Percentiles rank a stretch among this genome's conserved stretches.
phyloP scores from a whole-genome alignment of 2,888 invertebrate genomes.

The Drosophila meridionalis region DNA sequence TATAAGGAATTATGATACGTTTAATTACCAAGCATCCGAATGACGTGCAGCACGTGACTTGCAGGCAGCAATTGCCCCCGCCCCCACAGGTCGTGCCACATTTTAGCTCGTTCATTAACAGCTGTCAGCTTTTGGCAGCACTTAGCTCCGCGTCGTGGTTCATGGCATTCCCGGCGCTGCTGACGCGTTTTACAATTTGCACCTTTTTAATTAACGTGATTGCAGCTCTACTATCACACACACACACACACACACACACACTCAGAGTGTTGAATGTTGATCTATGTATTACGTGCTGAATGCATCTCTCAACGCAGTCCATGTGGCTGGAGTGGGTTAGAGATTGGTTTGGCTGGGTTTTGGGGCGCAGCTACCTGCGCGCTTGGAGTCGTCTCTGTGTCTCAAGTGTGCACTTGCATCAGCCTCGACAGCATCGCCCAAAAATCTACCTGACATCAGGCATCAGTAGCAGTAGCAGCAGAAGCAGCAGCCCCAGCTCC shows the following conservation, averaged over 20 bases:
- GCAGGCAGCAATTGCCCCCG: conserved; percentile 28
- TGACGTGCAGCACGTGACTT: conserved; percentile 75
- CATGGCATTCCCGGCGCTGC: conserved; percentile 64
- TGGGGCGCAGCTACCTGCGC: conserved; percentile 32
- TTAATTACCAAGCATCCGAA: conserved; percentile 69
- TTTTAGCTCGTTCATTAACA: conserved; percentile 80
- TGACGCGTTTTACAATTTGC: conserved; percentile 82
- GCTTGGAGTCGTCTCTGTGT: conserved; percentile 57
- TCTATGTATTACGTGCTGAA: conserved; percentile 82
- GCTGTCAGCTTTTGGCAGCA: conserved; percentile 82
- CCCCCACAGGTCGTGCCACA: conserved; percentile 38
- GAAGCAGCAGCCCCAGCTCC: not conserved
- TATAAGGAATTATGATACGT: conserved; percentile 77
- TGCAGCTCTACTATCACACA: conserved; percentile 65
- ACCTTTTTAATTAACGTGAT: conserved; percentile 84
- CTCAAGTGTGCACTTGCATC: conserved; percentile 77
- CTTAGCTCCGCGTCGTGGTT: conserved; percentile 60
- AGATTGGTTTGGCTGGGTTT: conserved; percentile 13
- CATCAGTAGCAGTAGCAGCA: conserved; percentile 7
- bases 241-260: conserved; percentile 12
- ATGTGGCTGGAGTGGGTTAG: conserved; percentile 30
- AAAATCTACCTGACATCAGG: conserved; percentile 48
- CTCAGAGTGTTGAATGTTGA: conserved; percentile 58
- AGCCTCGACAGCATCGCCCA: conserved; percentile 39
- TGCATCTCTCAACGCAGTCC: conserved; percentile 61